Conservation (phyloP, 1,140 invertebrate species). For the Ostrea edulis region DNA sequence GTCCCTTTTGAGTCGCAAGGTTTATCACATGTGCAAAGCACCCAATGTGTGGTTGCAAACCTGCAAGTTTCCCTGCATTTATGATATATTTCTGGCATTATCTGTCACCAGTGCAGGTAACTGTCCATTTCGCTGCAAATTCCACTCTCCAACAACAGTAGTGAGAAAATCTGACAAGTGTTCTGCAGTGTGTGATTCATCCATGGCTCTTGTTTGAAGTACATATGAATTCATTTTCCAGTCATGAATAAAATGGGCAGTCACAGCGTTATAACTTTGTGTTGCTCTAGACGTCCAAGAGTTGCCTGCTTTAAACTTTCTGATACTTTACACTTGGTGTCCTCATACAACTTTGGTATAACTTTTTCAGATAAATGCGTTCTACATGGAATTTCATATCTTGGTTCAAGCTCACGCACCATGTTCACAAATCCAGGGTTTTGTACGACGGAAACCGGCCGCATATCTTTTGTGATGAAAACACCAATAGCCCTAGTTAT, state of each 20-base stretch:
- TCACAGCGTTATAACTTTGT: slow-evolving; percentile 65
- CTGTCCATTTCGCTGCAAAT: slow-evolving; percentile 13
- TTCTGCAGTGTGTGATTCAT: slow-evolving; percentile 49
- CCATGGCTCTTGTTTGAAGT: slow-evolving; percentile 53
- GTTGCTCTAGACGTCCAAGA: slow-evolving; percentile 58
- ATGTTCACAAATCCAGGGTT: neutral
- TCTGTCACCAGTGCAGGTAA: slow-evolving; percentile 8
- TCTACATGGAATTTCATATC: neutral
- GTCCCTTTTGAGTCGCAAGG: slow-evolving; percentile 39
- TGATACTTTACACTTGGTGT: neutral
- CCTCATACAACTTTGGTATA: neutral
- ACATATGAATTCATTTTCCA: slow-evolving; percentile 60
- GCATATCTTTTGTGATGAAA: neutral
- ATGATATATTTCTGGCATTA: slow-evolving; percentile 43
- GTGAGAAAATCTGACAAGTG: slow-evolving; percentile 53
- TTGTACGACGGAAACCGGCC: neutral
- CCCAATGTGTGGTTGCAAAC: slow-evolving; percentile 40
- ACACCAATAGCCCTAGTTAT: too few species aligned
- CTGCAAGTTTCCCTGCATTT: slow-evolving; percentile 26
- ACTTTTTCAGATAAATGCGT: neutral
- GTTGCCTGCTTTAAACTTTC: neutral
- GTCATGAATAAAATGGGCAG: slow-evolving; percentile 62
- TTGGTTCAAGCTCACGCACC: slow-evolving; percentile 11
- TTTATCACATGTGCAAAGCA: slow-evolving; percentile 58
- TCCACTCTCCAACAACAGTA: neutral